These are phyloP conservation scores for Gnathonemus echidnorhynchus DNA, from an alignment of 2,113 vertebrate genomes.

Conservation along the genomic window DNA sequence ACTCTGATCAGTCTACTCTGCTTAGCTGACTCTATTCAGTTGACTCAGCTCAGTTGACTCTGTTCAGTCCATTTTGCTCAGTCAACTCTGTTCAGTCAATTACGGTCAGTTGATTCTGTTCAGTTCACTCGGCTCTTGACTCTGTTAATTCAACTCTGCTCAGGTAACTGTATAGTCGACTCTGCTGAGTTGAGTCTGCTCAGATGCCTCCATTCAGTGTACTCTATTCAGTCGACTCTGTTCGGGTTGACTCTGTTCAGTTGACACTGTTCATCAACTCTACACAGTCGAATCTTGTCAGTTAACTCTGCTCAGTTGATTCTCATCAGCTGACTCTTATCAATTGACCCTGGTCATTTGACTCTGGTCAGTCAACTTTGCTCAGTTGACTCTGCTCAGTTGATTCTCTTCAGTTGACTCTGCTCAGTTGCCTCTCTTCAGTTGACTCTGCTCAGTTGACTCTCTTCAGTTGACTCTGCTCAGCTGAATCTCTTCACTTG, in stretches of 20 bases:
- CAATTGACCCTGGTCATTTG: neutral
- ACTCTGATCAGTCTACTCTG: neutral
- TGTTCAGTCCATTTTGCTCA: too few species aligned
- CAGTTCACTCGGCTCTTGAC: neutral
- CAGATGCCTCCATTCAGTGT: neutral
- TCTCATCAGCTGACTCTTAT: neutral
- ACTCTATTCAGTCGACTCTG: neutral
- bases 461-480: neutral
- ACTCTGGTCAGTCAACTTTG: neutral
- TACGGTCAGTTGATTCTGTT: neutral
- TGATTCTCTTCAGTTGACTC: neutral
- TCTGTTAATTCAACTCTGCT: neutral
- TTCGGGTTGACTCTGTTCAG: neutral
- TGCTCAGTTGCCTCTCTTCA: neutral
- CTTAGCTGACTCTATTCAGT: neutral
- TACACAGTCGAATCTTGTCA: neutral
- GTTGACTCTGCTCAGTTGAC: too few species aligned
- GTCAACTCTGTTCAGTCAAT: neutral
- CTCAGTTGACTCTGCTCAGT: neutral
- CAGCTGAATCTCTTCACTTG: neutral
- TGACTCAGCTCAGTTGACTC: neutral
- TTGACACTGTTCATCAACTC: neutral
- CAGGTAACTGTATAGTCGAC: neutral
- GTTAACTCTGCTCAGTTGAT: neutral
- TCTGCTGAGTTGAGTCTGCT: neutral